A percentile compares a stretch with the other conserved stretches of the same genome.
These are phyloP conservation scores for Orthochromis malagaraziensis DNA, from an alignment of 2,113 vertebrate genomes.

Conservation along the genomic window DNA sequence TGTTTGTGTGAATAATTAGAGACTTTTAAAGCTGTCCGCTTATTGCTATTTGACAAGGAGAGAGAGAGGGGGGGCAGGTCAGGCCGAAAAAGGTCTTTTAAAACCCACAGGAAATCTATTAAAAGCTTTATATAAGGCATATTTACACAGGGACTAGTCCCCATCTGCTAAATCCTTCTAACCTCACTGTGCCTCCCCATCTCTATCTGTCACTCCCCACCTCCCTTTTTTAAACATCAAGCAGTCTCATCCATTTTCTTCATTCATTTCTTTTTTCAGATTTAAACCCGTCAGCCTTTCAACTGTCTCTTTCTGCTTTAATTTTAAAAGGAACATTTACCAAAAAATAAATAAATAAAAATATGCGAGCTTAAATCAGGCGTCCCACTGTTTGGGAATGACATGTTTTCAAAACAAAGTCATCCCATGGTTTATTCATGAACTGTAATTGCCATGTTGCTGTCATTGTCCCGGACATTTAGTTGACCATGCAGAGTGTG, in stretches of 20 bases:
- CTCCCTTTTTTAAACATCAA: background rate
- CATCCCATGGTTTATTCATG: slow-evolving; percentile 48
- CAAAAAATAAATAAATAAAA: background rate
- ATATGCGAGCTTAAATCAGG: background rate
- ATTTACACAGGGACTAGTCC: slow-evolving; percentile 43
- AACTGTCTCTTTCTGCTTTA: background rate
- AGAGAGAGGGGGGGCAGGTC: background rate
- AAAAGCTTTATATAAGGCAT: slow-evolving; percentile 50
- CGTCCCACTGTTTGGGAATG: slow-evolving; percentile 1
- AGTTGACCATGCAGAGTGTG: background rate
- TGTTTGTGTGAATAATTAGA: slow-evolving; percentile 28
- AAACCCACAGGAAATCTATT: slow-evolving; percentile 56
- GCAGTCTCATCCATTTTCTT: background rate
- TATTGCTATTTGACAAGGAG: slow-evolving; percentile 28
- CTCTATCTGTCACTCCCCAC: background rate
- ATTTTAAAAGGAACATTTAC: background rate
- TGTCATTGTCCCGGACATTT: slow-evolving; percentile 8
- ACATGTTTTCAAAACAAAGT: slow-evolving; percentile 34
- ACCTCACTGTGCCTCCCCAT: background rate
- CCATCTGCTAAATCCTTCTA: slow-evolving; percentile 9
- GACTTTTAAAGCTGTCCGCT: slow-evolving; percentile 6
- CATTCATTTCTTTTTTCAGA: background rate
- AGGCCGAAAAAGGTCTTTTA: slow-evolving; percentile 23
- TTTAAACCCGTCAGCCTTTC: background rate
- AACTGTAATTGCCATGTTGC: slow-evolving; percentile 21